Conservation (phyloP, 2,797 vertebrate species). For the Cryptoprocta ferox region DNA sequence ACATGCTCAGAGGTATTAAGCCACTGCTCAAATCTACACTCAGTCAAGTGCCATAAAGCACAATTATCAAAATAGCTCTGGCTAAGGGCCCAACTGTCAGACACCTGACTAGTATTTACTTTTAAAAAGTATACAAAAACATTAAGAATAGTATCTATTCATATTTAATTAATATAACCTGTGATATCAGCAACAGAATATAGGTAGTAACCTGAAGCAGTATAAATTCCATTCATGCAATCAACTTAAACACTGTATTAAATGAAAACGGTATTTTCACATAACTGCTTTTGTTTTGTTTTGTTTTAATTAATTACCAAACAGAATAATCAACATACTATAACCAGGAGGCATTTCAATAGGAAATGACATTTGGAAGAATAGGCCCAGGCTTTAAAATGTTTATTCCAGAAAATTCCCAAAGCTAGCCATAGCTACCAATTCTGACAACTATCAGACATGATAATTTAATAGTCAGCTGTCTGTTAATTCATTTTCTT, state of each 20-base stretch:
- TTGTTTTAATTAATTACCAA: background rate
- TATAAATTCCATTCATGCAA: background rate
- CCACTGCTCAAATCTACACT: background rate
- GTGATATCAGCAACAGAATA: background rate
- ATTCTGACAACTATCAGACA: background rate
- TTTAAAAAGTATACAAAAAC: background rate
- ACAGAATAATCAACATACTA: conserved; percentile 33
- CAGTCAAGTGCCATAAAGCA: background rate
- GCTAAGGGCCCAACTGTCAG: background rate
- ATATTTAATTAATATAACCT: background rate
- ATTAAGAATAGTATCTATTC: background rate
- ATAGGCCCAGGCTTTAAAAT: background rate
- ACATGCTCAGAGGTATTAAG: background rate
- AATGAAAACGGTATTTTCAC: background rate
- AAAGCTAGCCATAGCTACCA: conserved; percentile 24
- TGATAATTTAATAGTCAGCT: conserved; percentile 37
- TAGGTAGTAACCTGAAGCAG: background rate
- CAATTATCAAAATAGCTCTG: background rate
- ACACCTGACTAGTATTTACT: background rate
- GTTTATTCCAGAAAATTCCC: conserved; percentile 30
- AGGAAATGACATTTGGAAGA: conserved; percentile 3
- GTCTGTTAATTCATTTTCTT: background rate
- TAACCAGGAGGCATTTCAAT: conserved; percentile 20
- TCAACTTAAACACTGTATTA: background rate
- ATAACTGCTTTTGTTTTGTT: background rate